Evolutionary conservation across 2,113 vertebrate genomes (phyloP).

Genomic region (Cinclus cinclus): DNA sequence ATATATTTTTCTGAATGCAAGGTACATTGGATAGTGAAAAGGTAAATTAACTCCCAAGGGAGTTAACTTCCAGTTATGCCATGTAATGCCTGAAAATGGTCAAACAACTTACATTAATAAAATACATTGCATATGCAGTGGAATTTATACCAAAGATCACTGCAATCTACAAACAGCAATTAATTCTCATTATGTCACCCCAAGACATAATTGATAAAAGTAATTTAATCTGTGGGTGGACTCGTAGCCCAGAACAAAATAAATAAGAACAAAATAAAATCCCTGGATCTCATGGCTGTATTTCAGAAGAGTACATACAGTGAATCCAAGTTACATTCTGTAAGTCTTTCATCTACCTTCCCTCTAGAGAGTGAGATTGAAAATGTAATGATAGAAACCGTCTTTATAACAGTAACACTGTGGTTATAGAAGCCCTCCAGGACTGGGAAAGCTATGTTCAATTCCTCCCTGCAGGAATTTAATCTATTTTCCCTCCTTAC

Average conservation of each 20-base stretch:
- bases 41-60: background rate
- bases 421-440: background rate
- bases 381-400: slow-evolving; percentile 39
- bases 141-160: background rate
- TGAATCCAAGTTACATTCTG: background rate
- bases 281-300: background rate
- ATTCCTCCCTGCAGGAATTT: slow-evolving; percentile 16
- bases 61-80: background rate
- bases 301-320: background rate
- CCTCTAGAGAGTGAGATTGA: slow-evolving; percentile 48
- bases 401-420: slow-evolving; percentile 10
- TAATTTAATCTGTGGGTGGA: background rate
- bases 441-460: slow-evolving; percentile 4
- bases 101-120: background rate
- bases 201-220: background rate
- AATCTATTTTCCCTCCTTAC: background rate
- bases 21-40: background rate
- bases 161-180: background rate
- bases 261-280: background rate
- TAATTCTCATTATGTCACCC: background rate
- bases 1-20: background rate
- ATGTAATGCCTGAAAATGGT: background rate
- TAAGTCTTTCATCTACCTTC: slow-evolving; percentile 43
- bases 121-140: background rate
- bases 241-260: background rate